These are phyloP conservation scores for Aphrocallistes beatrix DNA, from an alignment of 37 sponge, comb jelly and placozoan genomes.

Conservation along the genomic window DNA sequence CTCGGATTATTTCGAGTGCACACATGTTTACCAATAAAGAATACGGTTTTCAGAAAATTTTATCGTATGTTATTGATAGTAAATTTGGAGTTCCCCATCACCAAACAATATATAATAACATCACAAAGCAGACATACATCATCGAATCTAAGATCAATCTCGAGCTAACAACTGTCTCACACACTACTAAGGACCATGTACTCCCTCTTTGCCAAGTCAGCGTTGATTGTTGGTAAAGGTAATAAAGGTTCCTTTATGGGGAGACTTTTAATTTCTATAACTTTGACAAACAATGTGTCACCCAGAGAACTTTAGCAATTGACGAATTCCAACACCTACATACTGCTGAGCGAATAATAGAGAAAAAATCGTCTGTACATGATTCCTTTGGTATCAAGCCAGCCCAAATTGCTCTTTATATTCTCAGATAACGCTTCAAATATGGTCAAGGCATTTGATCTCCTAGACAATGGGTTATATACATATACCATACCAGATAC, in stretches of 20 bases:
- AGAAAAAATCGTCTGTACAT: not conserved
- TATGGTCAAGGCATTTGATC: not conserved
- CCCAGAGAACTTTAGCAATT: not conserved
- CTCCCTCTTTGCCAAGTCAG: slow-evolving; percentile 1
- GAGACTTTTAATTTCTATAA: not conserved
- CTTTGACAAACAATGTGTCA: not conserved
- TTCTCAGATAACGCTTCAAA: slow-evolving; percentile 13
- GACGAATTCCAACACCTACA: not conserved
- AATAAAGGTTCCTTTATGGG: not conserved
- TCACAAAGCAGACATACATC: not conserved
- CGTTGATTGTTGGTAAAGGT: slow-evolving; percentile 12
- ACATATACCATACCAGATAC: not conserved
- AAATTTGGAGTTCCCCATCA: not conserved
- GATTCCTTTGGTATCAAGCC: not conserved
- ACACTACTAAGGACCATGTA: not conserved
- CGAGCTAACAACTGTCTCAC: slow-evolving; percentile 13
- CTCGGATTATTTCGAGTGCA: too few species aligned
- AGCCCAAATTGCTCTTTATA: not conserved
- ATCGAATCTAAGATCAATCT: not conserved
- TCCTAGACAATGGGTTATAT: not conserved
- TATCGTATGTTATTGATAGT: too few species aligned
- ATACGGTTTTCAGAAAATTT: too few species aligned
- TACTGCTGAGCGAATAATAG: not conserved
- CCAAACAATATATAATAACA: not conserved
- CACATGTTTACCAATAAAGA: too few species aligned